A percentile compares a stretch with the other conserved stretches of the same genome.
phyloP scores from a whole-genome alignment of 2,797 vertebrate genomes.

The Sebastes aleutianus region DNA sequence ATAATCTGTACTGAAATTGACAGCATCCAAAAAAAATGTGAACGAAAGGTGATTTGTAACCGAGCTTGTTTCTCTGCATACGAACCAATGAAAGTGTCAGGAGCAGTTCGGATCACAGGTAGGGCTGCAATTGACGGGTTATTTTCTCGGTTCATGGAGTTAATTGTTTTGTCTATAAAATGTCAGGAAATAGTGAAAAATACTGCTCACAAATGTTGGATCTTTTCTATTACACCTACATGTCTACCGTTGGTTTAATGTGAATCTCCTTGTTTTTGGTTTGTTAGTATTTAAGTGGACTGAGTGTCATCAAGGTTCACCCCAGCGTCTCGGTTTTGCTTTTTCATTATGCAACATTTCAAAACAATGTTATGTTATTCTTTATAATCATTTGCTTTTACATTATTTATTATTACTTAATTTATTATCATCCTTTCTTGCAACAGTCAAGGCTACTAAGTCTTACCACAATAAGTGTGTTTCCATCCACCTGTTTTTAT shows the following conservation, averaged over 20 bases:
- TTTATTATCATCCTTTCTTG: background rate
- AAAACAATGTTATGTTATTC: background rate
- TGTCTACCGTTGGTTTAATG: background rate
- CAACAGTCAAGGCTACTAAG: background rate
- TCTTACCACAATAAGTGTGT: background rate
- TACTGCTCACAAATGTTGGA: background rate
- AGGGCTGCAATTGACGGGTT: background rate
- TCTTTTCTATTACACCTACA: background rate
- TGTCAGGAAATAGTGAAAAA: background rate
- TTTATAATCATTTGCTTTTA: background rate
- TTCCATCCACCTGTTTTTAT: background rate
- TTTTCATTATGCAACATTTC: background rate
- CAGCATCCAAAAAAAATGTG: background rate
- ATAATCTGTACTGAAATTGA: slow-evolving; percentile 26
- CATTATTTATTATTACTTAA: background rate
- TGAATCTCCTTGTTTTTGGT: background rate
- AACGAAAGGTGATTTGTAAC: slow-evolving; percentile 12
- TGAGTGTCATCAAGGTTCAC: background rate
- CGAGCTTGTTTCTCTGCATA: background rate
- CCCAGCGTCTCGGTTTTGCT: background rate
- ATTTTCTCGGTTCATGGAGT: background rate
- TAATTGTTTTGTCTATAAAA: background rate
- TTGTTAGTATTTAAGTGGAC: background rate
- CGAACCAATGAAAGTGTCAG: background rate
- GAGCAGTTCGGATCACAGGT: background rate